Conservation (phyloP, 2,797 vertebrate species). For the Microcaecilia unicolor region DNA sequence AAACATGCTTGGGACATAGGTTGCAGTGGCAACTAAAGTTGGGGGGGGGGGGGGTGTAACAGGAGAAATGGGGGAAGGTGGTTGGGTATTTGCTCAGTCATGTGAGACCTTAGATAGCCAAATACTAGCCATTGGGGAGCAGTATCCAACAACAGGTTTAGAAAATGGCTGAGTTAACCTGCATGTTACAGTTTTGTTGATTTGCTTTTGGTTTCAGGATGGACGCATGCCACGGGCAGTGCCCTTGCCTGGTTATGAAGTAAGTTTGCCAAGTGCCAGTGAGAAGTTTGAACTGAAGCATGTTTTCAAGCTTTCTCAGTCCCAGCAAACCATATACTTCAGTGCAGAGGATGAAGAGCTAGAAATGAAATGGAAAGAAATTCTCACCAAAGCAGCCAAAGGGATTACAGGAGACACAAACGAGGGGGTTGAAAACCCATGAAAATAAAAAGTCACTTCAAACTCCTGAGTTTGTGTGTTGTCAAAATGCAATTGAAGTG, state of each 20-base stretch:
- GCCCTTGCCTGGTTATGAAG: slow-evolving; percentile 65
- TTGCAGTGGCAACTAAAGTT: too few species aligned
- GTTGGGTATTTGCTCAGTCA: too few species aligned
- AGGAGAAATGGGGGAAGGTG: too few species aligned
- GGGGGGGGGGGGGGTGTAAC: too few species aligned
- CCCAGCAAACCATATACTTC: slow-evolving; percentile 69
- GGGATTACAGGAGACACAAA: slow-evolving; percentile 42
- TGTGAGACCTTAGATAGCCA: too few species aligned
- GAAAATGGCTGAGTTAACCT: too few species aligned
- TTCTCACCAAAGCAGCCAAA: slow-evolving; percentile 58
- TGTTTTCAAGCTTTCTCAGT: slow-evolving; percentile 62
- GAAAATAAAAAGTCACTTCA: slow-evolving; percentile 9
- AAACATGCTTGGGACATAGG: too few species aligned
- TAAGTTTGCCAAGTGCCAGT: slow-evolving; percentile 39
- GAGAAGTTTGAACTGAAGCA: slow-evolving; percentile 63
- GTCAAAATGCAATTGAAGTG: slow-evolving; percentile 68
- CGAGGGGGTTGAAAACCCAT: slow-evolving; percentile 49
- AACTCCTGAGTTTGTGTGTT: slow-evolving; percentile 21
- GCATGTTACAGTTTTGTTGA: not conserved
- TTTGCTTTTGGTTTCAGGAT: slow-evolving; percentile 47
- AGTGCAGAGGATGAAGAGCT: slow-evolving; percentile 65
- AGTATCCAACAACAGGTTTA: too few species aligned
- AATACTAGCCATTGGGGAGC: too few species aligned
- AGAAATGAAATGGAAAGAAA: slow-evolving; percentile 68
- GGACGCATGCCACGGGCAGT: slow-evolving; percentile 46